Conservation (phyloP, 2,888 invertebrate species). For the Tholera decimalis region DNA sequence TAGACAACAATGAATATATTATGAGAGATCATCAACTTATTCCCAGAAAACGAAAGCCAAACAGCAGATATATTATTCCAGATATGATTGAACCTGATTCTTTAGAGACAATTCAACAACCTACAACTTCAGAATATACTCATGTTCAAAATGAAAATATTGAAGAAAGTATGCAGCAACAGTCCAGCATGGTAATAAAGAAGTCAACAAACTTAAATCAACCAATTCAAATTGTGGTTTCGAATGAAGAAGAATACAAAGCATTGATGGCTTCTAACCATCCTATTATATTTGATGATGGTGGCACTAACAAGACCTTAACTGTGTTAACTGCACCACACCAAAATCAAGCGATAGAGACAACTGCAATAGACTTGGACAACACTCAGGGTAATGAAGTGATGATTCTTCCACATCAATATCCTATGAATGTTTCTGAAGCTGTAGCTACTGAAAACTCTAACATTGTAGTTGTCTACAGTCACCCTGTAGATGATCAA, state of each 20-base stretch:
- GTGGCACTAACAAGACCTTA: slow-evolving; percentile 81
- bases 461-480: slow-evolving; percentile 93
- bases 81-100: slow-evolving; percentile 76
- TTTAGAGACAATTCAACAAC: slow-evolving; percentile 66
- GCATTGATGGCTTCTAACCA: slow-evolving; percentile 86
- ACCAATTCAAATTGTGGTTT: slow-evolving; percentile 88
- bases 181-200: slow-evolving; percentile 77
- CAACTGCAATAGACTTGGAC: slow-evolving; percentile 83
- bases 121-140: slow-evolving; percentile 78
- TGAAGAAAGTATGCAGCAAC: slow-evolving; percentile 69
- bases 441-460: slow-evolving; percentile 88
- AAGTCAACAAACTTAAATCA: slow-evolving; percentile 79
- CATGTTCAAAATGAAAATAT: slow-evolving; percentile 69
- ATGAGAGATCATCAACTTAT: slow-evolving; percentile 84
- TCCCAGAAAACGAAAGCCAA: slow-evolving; percentile 71
- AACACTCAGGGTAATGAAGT: slow-evolving; percentile 91
- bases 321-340: slow-evolving; percentile 82
- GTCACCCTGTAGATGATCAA: slow-evolving; percentile 91
- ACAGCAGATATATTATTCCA: slow-evolving; percentile 73
- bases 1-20: slow-evolving; percentile 92
- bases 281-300: slow-evolving; percentile 86
- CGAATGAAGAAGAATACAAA: slow-evolving; percentile 89
- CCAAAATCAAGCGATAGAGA: slow-evolving; percentile 74
- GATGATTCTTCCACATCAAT: slow-evolving; percentile 92
- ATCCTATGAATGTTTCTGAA: slow-evolving; percentile 90